Evolutionary conservation across 2,888 invertebrate species (phyloP).

Genomic region (Eilema sororculum): DNA sequence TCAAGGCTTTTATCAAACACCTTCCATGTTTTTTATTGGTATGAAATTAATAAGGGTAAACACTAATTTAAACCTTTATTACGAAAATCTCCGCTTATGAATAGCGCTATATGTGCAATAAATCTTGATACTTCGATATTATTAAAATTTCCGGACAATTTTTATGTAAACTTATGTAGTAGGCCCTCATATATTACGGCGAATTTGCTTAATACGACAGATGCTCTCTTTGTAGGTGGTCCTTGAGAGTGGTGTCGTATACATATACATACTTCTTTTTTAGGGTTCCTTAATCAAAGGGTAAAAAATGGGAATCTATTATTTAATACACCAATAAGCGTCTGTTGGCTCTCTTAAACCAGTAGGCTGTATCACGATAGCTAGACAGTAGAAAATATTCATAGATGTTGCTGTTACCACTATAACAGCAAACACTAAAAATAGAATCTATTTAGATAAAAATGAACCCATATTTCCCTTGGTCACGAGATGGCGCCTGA

Average conservation of each 20-base stretch:
- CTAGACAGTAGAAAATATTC: too few relatives aligned
- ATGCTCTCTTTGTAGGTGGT: neutral
- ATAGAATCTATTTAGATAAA: too few relatives aligned
- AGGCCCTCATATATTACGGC: neutral
- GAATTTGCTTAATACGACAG: neutral
- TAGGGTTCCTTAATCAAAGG: too few relatives aligned
- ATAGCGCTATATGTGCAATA: neutral
- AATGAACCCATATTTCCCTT: too few relatives aligned
- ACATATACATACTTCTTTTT: neutral
- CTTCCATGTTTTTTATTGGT: neutral
- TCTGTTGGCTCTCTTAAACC: too few relatives aligned
- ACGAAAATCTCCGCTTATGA: neutral
- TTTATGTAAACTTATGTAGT: neutral
- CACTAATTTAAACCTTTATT: neutral
- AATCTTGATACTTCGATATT: conserved; percentile 4
- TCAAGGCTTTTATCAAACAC: neutral
- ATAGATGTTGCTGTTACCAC: too few relatives aligned
- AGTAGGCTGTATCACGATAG: too few relatives aligned
- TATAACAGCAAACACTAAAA: too few relatives aligned
- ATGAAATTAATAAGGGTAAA: conserved; percentile 2
- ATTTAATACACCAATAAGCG: too few relatives aligned
- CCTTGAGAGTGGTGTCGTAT: neutral
- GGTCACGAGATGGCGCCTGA: too few relatives aligned
- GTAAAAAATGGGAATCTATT: too few relatives aligned
- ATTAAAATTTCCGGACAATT: neutral